These are phyloP conservation scores for Pseudoatta argentina DNA, from an alignment of 1,140 invertebrate species.

Conservation along the genomic window DNA sequence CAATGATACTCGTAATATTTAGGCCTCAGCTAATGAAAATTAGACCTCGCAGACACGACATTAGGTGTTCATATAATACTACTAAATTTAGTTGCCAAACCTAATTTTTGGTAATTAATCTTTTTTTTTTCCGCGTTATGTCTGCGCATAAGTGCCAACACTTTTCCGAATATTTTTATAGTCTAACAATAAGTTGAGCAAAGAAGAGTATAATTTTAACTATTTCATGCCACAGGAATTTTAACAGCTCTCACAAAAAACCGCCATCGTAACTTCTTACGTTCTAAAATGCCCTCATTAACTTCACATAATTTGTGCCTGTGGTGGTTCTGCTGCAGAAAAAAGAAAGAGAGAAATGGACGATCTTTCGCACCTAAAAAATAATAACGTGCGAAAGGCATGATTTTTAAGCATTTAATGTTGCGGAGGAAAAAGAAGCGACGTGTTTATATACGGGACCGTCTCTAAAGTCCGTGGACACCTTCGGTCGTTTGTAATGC, in stretches of 20 bases:
- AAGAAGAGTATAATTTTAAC: background rate
- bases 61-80: too few species aligned
- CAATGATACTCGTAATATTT: too few species aligned
- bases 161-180: slow-evolving; percentile 24
- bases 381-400: slow-evolving; percentile 71
- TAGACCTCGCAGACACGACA: too few species aligned
- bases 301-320: slow-evolving; percentile 9
- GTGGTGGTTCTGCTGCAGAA: background rate
- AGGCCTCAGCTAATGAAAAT: too few species aligned
- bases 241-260: slow-evolving; percentile 38
- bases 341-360: background rate
- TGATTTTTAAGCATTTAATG: slow-evolving; percentile 62
- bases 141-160: background rate
- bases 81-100: too few species aligned
- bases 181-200: background rate
- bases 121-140: background rate
- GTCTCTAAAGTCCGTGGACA: slow-evolving; percentile 50
- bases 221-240: slow-evolving; percentile 11
- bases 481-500: slow-evolving; percentile 65
- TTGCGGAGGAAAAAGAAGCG: background rate
- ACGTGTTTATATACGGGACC: slow-evolving; percentile 37
- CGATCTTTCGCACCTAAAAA: slow-evolving; percentile 49
- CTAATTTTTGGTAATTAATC: too few species aligned
- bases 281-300: slow-evolving; percentile 28
- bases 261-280: slow-evolving; percentile 10